Conservation (phyloP, 2,113 vertebrate genomes). For the Rhinolophus ferrumequinum region DNA sequence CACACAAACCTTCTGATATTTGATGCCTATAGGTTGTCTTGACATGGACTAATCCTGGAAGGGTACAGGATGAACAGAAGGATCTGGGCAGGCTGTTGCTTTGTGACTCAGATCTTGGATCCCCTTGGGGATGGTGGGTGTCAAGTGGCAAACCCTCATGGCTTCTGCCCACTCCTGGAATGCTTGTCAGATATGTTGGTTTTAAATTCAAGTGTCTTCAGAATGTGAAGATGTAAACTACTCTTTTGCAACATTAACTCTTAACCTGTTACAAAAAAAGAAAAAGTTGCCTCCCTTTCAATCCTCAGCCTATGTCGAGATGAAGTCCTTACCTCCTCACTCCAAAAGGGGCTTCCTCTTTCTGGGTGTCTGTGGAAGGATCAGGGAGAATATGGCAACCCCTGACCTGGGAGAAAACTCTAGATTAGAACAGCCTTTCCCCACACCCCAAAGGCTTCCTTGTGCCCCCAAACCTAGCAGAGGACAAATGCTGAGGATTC, state of each 20-base stretch:
- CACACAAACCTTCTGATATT: background rate
- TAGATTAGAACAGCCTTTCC: constrained; percentile 1
- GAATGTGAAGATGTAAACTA: constrained; percentile 90
- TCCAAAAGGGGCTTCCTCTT: constrained; percentile 24
- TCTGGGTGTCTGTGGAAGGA: background rate
- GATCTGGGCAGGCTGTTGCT: constrained; percentile 33
- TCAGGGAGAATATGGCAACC: constrained; percentile 28
- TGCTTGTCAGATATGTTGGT: constrained; percentile 90
- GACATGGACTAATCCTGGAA: background rate
- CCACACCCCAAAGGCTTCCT: background rate
- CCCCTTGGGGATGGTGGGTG: constrained; percentile 15
- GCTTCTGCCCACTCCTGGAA: constrained; percentile 68
- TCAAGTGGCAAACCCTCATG: constrained; percentile 48
- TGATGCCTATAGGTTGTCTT: background rate
- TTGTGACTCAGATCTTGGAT: constrained; percentile 47
- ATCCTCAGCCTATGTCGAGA: constrained; percentile 44
- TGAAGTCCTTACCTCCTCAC: constrained; percentile 44
- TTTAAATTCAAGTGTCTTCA: constrained; percentile 92
- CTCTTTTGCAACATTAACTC: constrained; percentile 84
- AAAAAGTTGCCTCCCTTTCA: background rate
- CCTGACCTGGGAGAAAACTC: background rate
- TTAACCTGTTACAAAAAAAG: constrained; percentile 61
- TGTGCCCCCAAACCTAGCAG: constrained; percentile 49
- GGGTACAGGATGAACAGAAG: background rate
- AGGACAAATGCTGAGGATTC: constrained; percentile 70